Evolutionary conservation across 2,797 vertebrate species (phyloP), one percentile per base, ranked within the genome.

Genomic region (Echeneis naucrates): DNA sequence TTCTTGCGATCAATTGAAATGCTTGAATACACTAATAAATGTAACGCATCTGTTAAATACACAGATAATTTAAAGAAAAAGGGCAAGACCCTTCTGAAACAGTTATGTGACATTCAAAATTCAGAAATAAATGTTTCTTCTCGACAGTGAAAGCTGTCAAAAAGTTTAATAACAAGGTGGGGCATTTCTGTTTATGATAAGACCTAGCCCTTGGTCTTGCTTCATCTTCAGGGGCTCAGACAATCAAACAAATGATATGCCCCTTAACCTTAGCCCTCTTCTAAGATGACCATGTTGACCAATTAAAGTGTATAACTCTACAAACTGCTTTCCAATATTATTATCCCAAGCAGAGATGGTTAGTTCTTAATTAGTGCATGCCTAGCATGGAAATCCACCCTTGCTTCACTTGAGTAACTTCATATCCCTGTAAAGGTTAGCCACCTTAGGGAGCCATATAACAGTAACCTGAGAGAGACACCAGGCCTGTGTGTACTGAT

Each of bases 391-490:
- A 89, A 89, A 78, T 78, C 64, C 79, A 68, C 74, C 78, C 82
- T 70, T 83, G 80, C 78, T 78, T 81, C 74, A 81, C 70, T 70
- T 40, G 42, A 73, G 90, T 89, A 92, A 91, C 81, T 72, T 87
- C 82, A 91, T 92, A 89, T 88, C 80, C 79, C 56, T 59, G 81
- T 81, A 90, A 93, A 94, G 92, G 92, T 92, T 92, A 91, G 74
- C 83, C 72, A 77, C 32, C 78, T 89, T 82, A 69, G 81, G 69
- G 78, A 70, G 37, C 72, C 82, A 88, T 65, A 88, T 93, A 88
- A 88, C 85, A 76, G 92, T 88, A 93, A 94, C 90, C 76, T 78
- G 92, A 94, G 91, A 87, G 81, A 87, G 83, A 88, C 77, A 86
- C 82, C 24, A 9, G 61, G 45, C 38, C 52, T 69, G 56, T 77